Evolutionary conservation across 2,888 invertebrate genomes (phyloP), one percentile per base, ranked within the genome.

Genomic region (Thecocarcelia acutangulata): DNA sequence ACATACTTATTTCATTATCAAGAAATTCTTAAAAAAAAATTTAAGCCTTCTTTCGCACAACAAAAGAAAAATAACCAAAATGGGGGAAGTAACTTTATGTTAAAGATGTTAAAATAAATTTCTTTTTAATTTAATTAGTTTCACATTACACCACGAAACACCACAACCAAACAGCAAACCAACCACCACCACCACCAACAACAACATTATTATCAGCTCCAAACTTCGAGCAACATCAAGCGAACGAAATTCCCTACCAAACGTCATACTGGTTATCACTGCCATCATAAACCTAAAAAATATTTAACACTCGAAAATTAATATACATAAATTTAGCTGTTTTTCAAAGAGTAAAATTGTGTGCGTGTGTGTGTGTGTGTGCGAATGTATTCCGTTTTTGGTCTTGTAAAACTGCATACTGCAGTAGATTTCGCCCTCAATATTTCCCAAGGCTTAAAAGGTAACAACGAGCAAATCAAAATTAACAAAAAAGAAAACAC

Each of bases 81-180:
- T 77, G 56, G 63, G 77, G 81, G 81, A 81, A 68, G 81, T 69
- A 68, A 77, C 81, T 74, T 75, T 82, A 56, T 48, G 82, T 74
- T 82, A 82, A 82, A 82, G 78, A 82, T 78, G 82, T 82, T 82
- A 70, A 82, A 82, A 82, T 82, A 82, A 82, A 82, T 82, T 82
- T 82, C 82, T 82, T 82, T 82, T 82, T 82, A 82, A 82, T 82
- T 82, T 82, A 82, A 82, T 82, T 82, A 82, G 82, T 82, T 82
- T 82, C 82, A 82, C 82, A 66, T 82, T 82, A 82, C 82, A 82
- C 72, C 78, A 66, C 59, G 66, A 79, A 40, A 46, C 74, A 74
- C 56, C 64, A 74, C n/a, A n/a, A 28, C 28, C 28, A 28, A 28
- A 3, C 28, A 28, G 6, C 28, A 3, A 28, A 28, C 28, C 73